Percentiles rank a stretch among this genome's conserved stretches.
Evolutionary conservation across 35 echinoderm and acorn worm species (phyloP).

Genomic region (Holothuria glaberrima): DNA sequence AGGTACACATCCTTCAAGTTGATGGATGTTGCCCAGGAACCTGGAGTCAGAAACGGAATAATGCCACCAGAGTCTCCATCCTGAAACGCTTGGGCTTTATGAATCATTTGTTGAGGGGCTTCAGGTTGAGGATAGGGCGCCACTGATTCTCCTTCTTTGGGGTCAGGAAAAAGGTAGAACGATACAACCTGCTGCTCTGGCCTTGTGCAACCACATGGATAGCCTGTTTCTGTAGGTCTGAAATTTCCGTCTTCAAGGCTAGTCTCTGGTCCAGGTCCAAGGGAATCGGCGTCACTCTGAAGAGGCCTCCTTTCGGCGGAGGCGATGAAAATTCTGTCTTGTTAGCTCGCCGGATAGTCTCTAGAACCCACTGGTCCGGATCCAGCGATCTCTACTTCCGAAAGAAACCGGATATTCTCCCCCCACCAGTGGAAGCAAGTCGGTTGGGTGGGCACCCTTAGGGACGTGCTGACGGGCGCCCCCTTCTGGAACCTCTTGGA

Average conservation of each 20-base stretch:
- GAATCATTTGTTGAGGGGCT: conserved; percentile 39
- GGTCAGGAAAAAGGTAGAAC: conserved; percentile 49
- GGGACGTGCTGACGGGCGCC: no score
- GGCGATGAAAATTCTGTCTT: background rate
- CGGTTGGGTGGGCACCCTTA: conserved; percentile 18
- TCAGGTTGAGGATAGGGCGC: conserved; percentile 62
- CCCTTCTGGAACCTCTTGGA: background rate
- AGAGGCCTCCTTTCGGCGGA: background rate
- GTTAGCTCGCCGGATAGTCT: background rate
- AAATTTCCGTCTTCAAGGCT: background rate
- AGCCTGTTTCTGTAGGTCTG: background rate
- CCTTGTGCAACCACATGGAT: background rate
- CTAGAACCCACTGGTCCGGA: background rate
- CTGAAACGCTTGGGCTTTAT: conserved; percentile 25
- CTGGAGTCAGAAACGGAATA: background rate
- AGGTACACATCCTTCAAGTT: conserved; percentile 1
- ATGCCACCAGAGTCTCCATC: conserved; percentile 46
- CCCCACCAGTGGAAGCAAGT: no score
- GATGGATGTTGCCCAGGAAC: background rate
- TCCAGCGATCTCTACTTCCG: background rate
- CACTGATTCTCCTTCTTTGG: conserved; percentile 12
- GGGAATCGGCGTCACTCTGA: background rate
- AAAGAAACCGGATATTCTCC: no score
- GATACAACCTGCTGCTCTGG: background rate
- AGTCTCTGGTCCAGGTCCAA: background rate